Conservation (phyloP, 2,113 vertebrate genomes). For the Mus spicilegus region DNA sequence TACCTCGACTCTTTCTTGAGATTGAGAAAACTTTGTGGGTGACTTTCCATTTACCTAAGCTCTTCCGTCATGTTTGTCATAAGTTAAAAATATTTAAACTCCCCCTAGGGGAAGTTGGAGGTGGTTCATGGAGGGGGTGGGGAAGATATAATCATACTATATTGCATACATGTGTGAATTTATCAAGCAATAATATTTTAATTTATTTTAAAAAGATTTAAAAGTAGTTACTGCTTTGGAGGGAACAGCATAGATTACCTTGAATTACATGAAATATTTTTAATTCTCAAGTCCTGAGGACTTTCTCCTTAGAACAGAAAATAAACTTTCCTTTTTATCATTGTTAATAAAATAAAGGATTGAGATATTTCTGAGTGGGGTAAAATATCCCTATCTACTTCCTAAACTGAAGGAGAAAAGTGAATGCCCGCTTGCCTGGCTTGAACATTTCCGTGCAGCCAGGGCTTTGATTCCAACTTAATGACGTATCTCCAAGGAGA, state of each 20-base stretch:
- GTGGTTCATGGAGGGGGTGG: not conserved
- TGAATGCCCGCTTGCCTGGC: not conserved
- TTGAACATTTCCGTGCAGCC: slow-evolving; percentile 30
- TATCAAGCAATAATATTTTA: not conserved
- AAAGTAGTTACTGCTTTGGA: not conserved
- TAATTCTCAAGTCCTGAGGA: slow-evolving; percentile 24
- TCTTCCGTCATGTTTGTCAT: slow-evolving; percentile 37
- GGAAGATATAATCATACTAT: not conserved
- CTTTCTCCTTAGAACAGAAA: not conserved
- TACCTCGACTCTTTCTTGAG: not conserved
- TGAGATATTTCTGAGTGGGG: slow-evolving; percentile 7
- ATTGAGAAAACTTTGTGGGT: not conserved
- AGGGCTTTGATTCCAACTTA: slow-evolving; percentile 53
- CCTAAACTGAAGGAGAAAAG: slow-evolving; percentile 34
- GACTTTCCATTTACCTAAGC: not conserved
- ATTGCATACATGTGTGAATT: not conserved
- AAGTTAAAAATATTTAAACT: slow-evolving; percentile 4
- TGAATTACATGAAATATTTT: slow-evolving; percentile 49
- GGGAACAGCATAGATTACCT: not conserved
- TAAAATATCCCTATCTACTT: slow-evolving; percentile 43
- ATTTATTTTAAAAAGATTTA: not conserved
- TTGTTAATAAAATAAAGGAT: slow-evolving; percentile 47
- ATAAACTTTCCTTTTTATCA: not conserved
- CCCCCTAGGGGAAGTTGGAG: not conserved
- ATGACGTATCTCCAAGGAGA: slow-evolving; percentile 38